Conservation (phyloP, 2,113 vertebrate species). For the Python bivittatus region DNA sequence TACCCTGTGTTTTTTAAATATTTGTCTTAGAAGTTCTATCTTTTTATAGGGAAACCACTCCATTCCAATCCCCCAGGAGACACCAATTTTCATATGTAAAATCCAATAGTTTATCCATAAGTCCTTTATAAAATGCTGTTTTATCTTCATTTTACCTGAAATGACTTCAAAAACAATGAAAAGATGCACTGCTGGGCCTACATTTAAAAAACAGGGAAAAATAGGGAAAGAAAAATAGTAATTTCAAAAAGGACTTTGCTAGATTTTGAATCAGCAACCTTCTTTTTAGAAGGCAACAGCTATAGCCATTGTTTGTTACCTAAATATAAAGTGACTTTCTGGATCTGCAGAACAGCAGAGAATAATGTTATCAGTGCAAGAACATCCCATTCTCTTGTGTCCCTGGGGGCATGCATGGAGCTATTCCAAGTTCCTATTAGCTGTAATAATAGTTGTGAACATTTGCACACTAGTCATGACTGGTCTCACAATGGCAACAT, state of each 20-base stretch:
- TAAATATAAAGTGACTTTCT: neutral
- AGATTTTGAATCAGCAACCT: neutral
- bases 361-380: slow-evolving; percentile 3
- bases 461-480: slow-evolving; percentile 16
- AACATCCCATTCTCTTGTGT: neutral
- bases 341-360: neutral
- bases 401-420: neutral
- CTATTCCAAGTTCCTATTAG: neutral
- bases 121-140: too few species aligned
- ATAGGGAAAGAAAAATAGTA: neutral
- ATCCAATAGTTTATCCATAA: too few species aligned
- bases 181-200: neutral
- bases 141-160: neutral
- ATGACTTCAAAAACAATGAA: neutral
- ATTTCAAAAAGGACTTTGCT: neutral
- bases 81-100: too few species aligned
- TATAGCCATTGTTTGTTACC: neutral
- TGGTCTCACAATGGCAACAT: slow-evolving; percentile 8
- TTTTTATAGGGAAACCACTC: too few species aligned
- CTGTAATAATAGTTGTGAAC: slow-evolving; percentile 31
- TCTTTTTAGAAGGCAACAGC: neutral
- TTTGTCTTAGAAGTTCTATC: too few species aligned
- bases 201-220: neutral
- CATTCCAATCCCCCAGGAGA: too few species aligned
- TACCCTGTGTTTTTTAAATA: too few species aligned